Evolutionary conservation across 2,797 vertebrate genomes (phyloP).

Genomic region (Sphenodon punctatus): DNA sequence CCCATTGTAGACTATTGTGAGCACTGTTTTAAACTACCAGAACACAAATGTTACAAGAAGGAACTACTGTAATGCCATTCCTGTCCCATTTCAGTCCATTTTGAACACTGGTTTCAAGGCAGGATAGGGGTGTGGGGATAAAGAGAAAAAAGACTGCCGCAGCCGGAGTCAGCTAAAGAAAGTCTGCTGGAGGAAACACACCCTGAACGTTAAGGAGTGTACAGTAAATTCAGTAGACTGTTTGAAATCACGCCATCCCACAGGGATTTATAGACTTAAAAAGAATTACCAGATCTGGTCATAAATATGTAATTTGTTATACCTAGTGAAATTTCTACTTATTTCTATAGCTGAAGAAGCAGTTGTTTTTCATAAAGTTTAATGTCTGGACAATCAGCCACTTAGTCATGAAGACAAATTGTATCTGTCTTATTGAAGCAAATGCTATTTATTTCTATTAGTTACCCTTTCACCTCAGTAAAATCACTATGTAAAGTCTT

Average conservation of each 20-base stretch:
- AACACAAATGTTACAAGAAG: too few species aligned
- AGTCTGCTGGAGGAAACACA: neutral
- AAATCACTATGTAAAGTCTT: conserved; percentile 8
- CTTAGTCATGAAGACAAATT: neutral
- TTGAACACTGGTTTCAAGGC: too few species aligned
- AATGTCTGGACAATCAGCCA: neutral
- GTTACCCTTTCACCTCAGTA: conserved; percentile 44
- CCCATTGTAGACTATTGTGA: too few species aligned
- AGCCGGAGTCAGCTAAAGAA: too few species aligned
- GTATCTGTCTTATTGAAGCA: neutral
- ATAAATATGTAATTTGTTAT: neutral
- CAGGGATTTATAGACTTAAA: neutral
- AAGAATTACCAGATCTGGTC: neutral
- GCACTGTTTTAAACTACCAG: too few species aligned
- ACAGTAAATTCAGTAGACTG: neutral
- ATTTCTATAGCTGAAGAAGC: neutral
- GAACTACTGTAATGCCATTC: too few species aligned
- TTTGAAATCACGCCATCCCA: neutral
- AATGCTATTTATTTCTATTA: conserved; percentile 3
- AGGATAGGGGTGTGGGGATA: too few species aligned
- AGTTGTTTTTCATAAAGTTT: neutral
- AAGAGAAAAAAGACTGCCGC: too few species aligned
- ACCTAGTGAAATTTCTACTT: neutral
- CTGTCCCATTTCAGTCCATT: too few species aligned
- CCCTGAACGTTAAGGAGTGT: rapidly evolving